Conservation (phyloP, 2,888 invertebrate species). For the Tenodera sinensis region DNA sequence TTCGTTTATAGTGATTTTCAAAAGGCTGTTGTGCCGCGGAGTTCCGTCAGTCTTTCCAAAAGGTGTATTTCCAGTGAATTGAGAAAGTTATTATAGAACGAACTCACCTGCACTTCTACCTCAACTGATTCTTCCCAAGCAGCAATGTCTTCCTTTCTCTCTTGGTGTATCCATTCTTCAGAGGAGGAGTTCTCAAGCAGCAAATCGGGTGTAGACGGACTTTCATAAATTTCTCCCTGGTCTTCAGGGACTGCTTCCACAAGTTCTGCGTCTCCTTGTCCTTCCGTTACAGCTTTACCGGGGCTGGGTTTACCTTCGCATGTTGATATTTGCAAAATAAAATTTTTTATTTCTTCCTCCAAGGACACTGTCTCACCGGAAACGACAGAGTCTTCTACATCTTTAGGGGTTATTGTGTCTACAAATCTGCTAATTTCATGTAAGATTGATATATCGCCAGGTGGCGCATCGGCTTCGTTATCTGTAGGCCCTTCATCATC, state of each 20-base stretch:
- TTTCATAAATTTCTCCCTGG: neutral
- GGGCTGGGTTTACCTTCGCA: neutral
- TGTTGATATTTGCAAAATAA: neutral
- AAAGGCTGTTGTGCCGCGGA: too few species aligned
- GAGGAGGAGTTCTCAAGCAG: neutral
- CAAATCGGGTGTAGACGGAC: neutral
- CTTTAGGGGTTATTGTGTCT: too few species aligned
- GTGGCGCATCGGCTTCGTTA: neutral
- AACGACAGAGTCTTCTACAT: too few species aligned
- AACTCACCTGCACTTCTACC: neutral
- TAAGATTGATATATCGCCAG: too few species aligned
- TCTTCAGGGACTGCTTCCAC: neutral
- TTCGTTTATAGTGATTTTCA: too few species aligned
- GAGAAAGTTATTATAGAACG: too few species aligned
- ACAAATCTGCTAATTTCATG: too few species aligned
- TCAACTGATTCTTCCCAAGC: neutral
- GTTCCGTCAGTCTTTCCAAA: too few species aligned
- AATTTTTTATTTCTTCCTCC: neutral
- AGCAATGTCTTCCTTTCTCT: neutral
- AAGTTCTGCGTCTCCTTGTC: neutral
- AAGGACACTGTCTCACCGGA: neutral
- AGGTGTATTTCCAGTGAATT: too few species aligned
- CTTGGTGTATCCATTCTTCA: neutral
- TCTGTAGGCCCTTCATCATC: neutral
- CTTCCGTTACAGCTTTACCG: neutral